Percentiles rank a stretch among this genome's conserved stretches.
Evolutionary conservation across 2,113 vertebrate genomes (phyloP).

Genomic region (Prochilodus magdalenae): DNA sequence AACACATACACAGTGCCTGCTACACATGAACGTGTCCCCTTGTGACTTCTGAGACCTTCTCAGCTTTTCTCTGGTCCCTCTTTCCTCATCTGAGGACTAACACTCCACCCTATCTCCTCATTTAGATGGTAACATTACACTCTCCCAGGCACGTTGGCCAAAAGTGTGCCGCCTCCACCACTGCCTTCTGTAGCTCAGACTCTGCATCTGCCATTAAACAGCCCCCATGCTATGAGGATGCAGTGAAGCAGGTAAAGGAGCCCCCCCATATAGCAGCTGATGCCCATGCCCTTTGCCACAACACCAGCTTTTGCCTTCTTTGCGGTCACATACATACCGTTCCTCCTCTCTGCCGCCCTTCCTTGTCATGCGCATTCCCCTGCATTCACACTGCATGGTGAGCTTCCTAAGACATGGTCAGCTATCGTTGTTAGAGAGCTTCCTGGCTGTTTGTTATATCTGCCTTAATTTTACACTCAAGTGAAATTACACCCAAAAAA

Average conservation of each 20-base stretch:
- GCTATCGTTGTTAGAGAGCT: slow-evolving; percentile 4
- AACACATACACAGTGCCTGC: slow-evolving; percentile 31
- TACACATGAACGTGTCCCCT: slow-evolving; percentile 18
- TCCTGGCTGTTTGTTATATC: slow-evolving; percentile 20
- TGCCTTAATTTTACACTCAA: slow-evolving; percentile 15
- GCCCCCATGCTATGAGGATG: slow-evolving; percentile 94
- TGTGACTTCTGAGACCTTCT: background rate
- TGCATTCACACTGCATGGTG: slow-evolving; percentile 37
- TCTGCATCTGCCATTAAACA: slow-evolving; percentile 87
- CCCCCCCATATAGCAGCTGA: slow-evolving; percentile 9
- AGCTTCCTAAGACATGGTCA: slow-evolving; percentile 39
- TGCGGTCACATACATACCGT: slow-evolving; percentile 53
- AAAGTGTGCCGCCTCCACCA: slow-evolving; percentile 85
- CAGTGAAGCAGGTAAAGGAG: slow-evolving; percentile 90
- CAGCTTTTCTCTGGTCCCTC: slow-evolving; percentile 29
- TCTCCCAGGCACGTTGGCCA: slow-evolving; percentile 83
- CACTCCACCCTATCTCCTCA: slow-evolving; percentile 74
- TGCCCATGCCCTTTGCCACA: slow-evolving; percentile 46
- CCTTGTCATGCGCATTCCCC: slow-evolving; percentile 47
- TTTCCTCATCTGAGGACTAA: slow-evolving; percentile 49
- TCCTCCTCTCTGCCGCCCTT: slow-evolving; percentile 4
- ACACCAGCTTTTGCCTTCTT: slow-evolving; percentile 44
- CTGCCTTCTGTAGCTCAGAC: slow-evolving; percentile 87
- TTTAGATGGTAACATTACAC: slow-evolving; percentile 84
- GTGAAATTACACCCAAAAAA: background rate